phyloP scores from a whole-genome alignment of 1,140 invertebrate genomes.

The Arion vulgaris region DNA sequence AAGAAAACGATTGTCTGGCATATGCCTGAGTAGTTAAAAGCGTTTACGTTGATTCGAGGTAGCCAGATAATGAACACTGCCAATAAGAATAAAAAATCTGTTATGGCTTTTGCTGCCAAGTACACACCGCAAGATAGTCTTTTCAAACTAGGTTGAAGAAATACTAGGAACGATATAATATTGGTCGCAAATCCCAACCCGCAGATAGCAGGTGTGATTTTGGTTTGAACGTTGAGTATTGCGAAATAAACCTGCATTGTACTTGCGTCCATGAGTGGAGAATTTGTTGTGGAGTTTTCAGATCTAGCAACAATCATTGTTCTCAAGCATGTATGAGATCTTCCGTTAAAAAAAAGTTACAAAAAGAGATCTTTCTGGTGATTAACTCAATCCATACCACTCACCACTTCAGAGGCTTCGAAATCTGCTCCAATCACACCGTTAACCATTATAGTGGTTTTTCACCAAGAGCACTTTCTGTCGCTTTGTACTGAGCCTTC shows the following conservation, averaged over 20 bases:
- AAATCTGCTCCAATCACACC: no score
- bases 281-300: background rate
- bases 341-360: background rate
- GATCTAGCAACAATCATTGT: background rate
- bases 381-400: no score
- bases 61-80: constrained; percentile 14
- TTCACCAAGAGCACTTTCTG: no score
- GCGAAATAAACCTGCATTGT: background rate
- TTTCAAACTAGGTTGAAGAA: constrained; percentile 9
- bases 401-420: no score
- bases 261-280: no score
- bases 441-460: no score
- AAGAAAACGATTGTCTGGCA: constrained; percentile 62
- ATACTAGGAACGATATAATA: constrained; percentile 7
- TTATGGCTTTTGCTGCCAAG: constrained; percentile 16
- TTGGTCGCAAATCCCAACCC: constrained; percentile 22
- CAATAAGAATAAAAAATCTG: constrained; percentile 19
- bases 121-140: constrained; percentile 25
- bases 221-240: background rate
- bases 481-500: no score
- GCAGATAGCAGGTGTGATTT: constrained; percentile 11
- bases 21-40: constrained; percentile 39
- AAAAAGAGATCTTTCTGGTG: no score
- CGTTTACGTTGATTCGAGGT: background rate
- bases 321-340: background rate